A percentile compares a stretch with the other conserved stretches of the same genome.
phyloP scores from a whole-genome alignment of 2,888 invertebrate species.

The Gibbula magus region DNA sequence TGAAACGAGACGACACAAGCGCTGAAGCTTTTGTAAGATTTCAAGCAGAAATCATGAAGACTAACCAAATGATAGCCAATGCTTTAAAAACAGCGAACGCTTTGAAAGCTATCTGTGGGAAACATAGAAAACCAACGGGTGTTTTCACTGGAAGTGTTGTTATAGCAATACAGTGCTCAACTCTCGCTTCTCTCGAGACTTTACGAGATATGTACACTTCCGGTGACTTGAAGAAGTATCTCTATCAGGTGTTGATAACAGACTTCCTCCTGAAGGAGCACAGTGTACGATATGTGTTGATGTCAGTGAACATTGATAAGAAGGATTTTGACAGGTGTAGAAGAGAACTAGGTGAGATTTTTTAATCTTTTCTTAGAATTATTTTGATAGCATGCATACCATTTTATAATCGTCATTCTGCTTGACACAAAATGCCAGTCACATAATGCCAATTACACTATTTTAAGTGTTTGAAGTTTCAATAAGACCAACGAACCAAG shows the following conservation, averaged over 20 bases:
- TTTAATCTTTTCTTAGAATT: no score
- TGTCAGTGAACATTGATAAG: not conserved
- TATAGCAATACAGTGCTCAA: slow-evolving; percentile 3
- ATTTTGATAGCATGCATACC: no score
- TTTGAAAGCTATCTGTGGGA: slow-evolving; percentile 10
- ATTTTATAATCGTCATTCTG: no score
- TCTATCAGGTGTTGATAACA: not conserved
- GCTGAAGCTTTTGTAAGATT: not conserved
- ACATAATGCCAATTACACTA: no score
- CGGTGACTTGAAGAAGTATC: slow-evolving; percentile 7
- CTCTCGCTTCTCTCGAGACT: slow-evolving; percentile 16
- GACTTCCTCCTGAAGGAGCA: not conserved
- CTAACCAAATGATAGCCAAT: not conserved
- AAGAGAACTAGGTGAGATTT: not conserved
- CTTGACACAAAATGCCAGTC: no score
- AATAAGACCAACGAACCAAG: no score
- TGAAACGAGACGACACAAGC: not conserved
- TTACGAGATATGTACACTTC: not conserved
- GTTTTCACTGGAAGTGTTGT: slow-evolving; percentile 20
- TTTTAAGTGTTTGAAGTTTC: no score
- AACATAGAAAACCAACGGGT: not conserved
- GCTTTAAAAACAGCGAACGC: not conserved
- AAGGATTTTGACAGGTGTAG: not conserved
- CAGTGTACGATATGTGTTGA: not conserved
- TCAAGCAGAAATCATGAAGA: not conserved